Evolutionary conservation across 2,113 vertebrate genomes (phyloP).

Genomic region (Leptobrachium ailaonicum): DNA sequence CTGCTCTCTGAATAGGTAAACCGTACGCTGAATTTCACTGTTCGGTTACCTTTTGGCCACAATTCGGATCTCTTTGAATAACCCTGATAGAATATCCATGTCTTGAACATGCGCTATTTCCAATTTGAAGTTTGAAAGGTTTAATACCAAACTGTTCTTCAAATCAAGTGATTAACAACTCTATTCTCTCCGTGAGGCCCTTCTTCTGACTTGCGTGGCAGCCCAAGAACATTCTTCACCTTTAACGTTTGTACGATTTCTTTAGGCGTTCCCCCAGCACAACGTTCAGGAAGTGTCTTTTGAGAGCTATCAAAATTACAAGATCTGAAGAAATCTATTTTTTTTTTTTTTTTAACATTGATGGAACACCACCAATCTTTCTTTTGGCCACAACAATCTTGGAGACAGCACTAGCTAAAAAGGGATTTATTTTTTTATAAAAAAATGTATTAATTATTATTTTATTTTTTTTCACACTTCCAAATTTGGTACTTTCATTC

Average conservation of each 20-base stretch:
- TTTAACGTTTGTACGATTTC: slow-evolving; percentile 48
- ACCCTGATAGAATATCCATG: slow-evolving; percentile 36
- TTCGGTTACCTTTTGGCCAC: no score
- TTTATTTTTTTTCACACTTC: slow-evolving; percentile 13
- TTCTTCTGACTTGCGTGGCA: slow-evolving; percentile 50
- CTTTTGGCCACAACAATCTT: slow-evolving; percentile 42
- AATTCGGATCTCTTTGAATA: no score
- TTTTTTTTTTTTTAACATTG: slow-evolving; percentile 33
- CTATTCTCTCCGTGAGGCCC: slow-evolving; percentile 29
- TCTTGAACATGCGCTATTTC: slow-evolving; percentile 30
- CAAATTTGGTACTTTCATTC: slow-evolving; percentile 46
- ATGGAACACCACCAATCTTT: slow-evolving; percentile 48
- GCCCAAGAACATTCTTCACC: slow-evolving; percentile 46
- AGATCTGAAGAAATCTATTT: slow-evolving; percentile 51
- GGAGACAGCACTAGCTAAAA: slow-evolving; percentile 24
- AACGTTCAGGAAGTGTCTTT: slow-evolving; percentile 48
- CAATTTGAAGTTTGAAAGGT: slow-evolving; percentile 39
- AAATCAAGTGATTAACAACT: slow-evolving; percentile 51
- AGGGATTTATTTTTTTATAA: background rate
- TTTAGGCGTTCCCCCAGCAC: slow-evolving; percentile 44
- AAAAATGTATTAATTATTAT: no score
- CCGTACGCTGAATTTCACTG: no score
- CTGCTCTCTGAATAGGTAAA: no score
- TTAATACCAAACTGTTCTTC: slow-evolving; percentile 48
- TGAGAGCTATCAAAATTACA: slow-evolving; percentile 49